These are phyloP conservation scores for Anadara kagoshimensis DNA, from an alignment of 1,140 invertebrate species.

Conservation along the genomic window DNA sequence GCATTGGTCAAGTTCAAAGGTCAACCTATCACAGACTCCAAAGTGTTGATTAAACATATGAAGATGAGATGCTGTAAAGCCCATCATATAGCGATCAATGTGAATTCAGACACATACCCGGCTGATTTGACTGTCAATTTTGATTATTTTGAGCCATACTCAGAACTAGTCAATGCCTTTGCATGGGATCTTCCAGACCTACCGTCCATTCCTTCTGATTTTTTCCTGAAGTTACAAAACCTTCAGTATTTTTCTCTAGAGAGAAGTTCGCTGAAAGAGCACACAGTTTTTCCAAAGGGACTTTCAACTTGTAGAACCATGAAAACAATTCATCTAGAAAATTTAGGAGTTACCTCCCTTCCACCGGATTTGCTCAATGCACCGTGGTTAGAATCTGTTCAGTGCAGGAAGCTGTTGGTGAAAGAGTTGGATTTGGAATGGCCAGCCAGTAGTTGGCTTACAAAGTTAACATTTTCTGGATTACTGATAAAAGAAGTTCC, in stretches of 20 bases:
- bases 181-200: slow-evolving; percentile 30
- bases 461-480: slow-evolving; percentile 41
- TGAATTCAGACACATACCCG: slow-evolving; percentile 13
- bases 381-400: slow-evolving; percentile 32
- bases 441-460: slow-evolving; percentile 39
- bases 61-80: slow-evolving; percentile 42
- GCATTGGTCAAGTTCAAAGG: background rate
- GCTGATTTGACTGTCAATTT: slow-evolving; percentile 16
- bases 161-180: slow-evolving; percentile 54
- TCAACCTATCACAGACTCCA: slow-evolving; percentile 7
- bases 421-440: slow-evolving; percentile 42
- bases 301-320: slow-evolving; percentile 46
- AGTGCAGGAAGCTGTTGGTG: slow-evolving; percentile 38
- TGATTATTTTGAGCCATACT: slow-evolving; percentile 52
- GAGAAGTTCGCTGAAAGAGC: slow-evolving; percentile 12
- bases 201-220: slow-evolving; percentile 28
- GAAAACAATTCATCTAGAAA: slow-evolving; percentile 40
- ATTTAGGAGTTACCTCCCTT: slow-evolving; percentile 43
- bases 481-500: slow-evolving; percentile 50
- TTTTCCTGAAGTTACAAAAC: slow-evolving; percentile 57
- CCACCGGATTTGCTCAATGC: slow-evolving; percentile 55
- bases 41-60: background rate
- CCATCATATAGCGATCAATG: slow-evolving; percentile 31
- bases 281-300: slow-evolving; percentile 42
- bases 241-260: slow-evolving; percentile 50